Base-by-base conservation (phyloP, 1,140 invertebrate species). In the Mactra quadrangularis region DNA sequence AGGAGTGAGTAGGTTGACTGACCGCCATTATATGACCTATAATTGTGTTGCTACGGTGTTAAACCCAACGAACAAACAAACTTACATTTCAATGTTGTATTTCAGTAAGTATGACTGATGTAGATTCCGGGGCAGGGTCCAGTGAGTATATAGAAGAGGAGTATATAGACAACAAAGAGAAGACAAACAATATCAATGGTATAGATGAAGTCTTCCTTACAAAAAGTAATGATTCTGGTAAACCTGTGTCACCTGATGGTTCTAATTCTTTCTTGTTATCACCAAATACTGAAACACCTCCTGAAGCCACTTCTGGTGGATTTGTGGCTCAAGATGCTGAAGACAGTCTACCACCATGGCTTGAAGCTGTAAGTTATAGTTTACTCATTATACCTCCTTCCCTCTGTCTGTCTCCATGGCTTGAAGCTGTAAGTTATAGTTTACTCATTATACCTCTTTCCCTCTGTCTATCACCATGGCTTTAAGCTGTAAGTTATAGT, bases 151-250 rank as follows among this genome's bases (percentile, higher is more conserved):
- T 45, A 29, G 72, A 85, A 19, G 68, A 76, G 52, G 66, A 47
- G 33, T 50, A 35, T 57, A 57, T 22, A 38, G 52, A 47, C 68
- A 76, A 47, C 72, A 50, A 41, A 82, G 84, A 59, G 66, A 35
- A 22, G 60, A n/a, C n/a, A n/a, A n/a, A n/a, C n/a, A n/a, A n/a
- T n/a, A n/a, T n/a, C n/a, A n/a, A n/a, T n/a, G n/a, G n/a, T n/a
- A 59, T 57, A 62, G 66, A 71, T 59, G 38, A 29, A 52, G 29
- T 52, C 59, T 70, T 33, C 55, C 47, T 47, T 53, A 3, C 57
- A 13, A 13, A 70, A 45, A 81, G 50, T 81, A 82, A 59, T 68
- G 86, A 87, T 85, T 85, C 83, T 75, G 86, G 81, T 38, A 81
- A 77, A 33, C 83, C 86, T 64, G 25, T 38, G 33, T 85, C 81